A percentile compares a stretch with the other conserved stretches of the same genome.
These are phyloP conservation scores for Mustela lutreola DNA, from an alignment of 2,113 vertebrate species.

Conservation along the genomic window DNA sequence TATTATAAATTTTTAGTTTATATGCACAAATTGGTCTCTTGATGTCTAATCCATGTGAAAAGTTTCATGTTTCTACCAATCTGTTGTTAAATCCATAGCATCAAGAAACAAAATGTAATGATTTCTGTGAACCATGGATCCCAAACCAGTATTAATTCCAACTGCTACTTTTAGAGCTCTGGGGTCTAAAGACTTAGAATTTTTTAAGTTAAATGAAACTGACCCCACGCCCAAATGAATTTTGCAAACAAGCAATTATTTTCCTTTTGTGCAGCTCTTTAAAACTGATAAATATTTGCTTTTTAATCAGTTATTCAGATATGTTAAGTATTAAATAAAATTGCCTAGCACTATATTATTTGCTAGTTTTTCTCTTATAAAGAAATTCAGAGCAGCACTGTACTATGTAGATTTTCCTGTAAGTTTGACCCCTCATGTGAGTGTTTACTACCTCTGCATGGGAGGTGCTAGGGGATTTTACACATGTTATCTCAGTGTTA, in stretches of 20 bases:
- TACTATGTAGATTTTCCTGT: background rate
- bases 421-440: background rate
- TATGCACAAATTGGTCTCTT: background rate
- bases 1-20: conserved; percentile 22
- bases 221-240: background rate
- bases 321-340: conserved; percentile 83
- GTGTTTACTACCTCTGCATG: background rate
- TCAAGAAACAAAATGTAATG: conserved; percentile 32
- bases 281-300: conserved; percentile 31
- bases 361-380: conserved; percentile 11
- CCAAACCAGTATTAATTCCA: background rate
- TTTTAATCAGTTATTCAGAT: conserved; percentile 65
- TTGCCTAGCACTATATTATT: conserved; percentile 50
- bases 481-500: background rate
- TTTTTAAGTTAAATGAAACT: conserved; percentile 13
- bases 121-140: background rate
- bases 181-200: background rate
- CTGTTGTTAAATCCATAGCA: background rate
- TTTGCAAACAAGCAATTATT: background rate
- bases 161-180: background rate
- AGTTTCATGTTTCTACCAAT: background rate
- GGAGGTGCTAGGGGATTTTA: background rate
- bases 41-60: background rate
- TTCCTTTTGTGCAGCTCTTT: conserved; percentile 23
- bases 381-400: background rate